phyloP scores from a whole-genome alignment of 2,797 vertebrate genomes.

The Gymnocypris eckloni region DNA sequence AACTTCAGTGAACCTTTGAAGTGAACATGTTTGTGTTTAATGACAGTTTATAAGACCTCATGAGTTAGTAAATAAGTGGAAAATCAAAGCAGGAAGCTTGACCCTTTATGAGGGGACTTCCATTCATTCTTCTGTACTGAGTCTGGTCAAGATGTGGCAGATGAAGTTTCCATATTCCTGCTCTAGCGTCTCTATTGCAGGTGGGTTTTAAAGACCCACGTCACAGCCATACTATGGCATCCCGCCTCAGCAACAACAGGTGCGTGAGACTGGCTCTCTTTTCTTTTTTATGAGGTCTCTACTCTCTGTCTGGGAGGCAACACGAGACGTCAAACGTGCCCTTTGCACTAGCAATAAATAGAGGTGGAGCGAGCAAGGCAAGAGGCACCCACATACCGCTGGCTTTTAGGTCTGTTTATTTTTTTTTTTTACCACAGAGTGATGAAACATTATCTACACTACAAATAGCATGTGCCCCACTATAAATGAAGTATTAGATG shows the following conservation, averaged over 20 bases:
- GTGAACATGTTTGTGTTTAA: neutral
- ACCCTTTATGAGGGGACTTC: neutral
- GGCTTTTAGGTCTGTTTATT: constrained; percentile 34
- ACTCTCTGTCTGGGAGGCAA: constrained; percentile 73
- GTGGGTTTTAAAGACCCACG: constrained; percentile 76
- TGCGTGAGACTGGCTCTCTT: constrained; percentile 68
- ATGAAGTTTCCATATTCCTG: constrained; percentile 63
- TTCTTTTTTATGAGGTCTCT: constrained; percentile 80
- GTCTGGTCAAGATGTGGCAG: constrained; percentile 26
- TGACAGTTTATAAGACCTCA: neutral
- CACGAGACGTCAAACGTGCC: constrained; percentile 75
- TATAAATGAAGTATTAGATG: constrained; percentile 40
- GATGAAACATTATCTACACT: constrained; percentile 53
- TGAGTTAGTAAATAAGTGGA: constrained; percentile 15
- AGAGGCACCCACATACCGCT: constrained; percentile 30
- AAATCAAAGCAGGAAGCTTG: constrained; percentile 15
- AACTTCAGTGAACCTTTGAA: neutral
- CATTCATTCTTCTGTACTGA: neutral
- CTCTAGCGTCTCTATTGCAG: constrained; percentile 74
- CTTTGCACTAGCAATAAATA: constrained; percentile 62
- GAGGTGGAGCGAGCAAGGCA: constrained; percentile 45
- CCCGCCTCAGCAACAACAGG: constrained; percentile 74
- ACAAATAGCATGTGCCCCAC: constrained; percentile 19
- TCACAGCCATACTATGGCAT: constrained; percentile 54
- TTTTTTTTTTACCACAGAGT: constrained; percentile 18